phyloP scores from a whole-genome alignment of 1,140 invertebrate species.

The Schlechtendalia chinensis region DNA sequence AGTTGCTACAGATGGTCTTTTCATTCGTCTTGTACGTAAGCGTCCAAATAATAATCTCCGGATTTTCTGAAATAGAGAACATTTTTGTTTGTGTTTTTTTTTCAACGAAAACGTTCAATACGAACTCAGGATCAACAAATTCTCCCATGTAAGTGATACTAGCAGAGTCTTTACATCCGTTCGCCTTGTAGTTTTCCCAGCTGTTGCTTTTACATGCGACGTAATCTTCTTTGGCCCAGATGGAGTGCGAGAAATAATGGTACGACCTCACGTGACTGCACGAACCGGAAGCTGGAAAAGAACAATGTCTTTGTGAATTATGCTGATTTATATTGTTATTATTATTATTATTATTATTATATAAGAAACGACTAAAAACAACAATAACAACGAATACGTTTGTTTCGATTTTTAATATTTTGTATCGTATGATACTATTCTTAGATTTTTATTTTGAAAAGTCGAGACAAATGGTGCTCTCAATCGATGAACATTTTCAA shows the following conservation, averaged over 20 bases:
- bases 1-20: no score
- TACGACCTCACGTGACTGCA: slow-evolving; percentile 14
- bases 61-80: neutral
- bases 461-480: no score
- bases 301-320: no score
- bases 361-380: no score
- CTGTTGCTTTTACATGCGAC: neutral
- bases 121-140: neutral
- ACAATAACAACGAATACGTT: no score
- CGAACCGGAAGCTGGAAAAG: neutral
- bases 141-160: slow-evolving; percentile 16
- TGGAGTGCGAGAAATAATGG: slow-evolving; percentile 18
- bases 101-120: neutral
- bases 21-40: neutral
- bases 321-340: no score
- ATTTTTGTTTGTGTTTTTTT: no score
- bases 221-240: slow-evolving; percentile 12
- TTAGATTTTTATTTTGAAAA: no score
- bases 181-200: neutral
- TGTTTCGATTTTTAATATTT: no score
- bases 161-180: neutral
- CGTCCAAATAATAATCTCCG: neutral
- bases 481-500: no score
- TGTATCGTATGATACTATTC: no score
- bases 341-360: no score